phyloP scores from a whole-genome alignment of 2,888 invertebrate species.

The Drosophila aldrichi region DNA sequence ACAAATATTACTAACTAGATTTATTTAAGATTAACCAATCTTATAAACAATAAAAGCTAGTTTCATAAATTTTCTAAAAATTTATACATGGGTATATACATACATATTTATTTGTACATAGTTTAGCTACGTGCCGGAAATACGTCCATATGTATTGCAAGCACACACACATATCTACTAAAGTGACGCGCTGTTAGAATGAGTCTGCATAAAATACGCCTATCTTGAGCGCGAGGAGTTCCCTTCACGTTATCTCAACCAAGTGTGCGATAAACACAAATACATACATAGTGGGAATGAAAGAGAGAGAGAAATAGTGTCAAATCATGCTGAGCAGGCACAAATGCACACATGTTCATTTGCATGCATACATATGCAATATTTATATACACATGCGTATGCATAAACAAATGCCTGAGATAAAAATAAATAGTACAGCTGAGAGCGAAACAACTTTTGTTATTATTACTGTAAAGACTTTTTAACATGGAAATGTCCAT shows the following conservation, averaged over 20 bases:
- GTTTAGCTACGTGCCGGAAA: slow-evolving; percentile 2
- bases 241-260: slow-evolving; percentile 44
- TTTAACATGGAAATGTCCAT: slow-evolving; percentile 9
- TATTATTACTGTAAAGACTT: slow-evolving; percentile 38
- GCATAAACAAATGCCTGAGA: slow-evolving; percentile 21
- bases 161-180: not conserved
- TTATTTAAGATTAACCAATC: too few relatives aligned
- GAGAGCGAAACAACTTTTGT: slow-evolving; percentile 33
- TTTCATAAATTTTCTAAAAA: too few relatives aligned
- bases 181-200: slow-evolving; percentile 41
- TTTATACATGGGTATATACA: too few relatives aligned
- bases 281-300: slow-evolving; percentile 20
- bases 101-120: not conserved
- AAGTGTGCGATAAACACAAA: slow-evolving; percentile 56
- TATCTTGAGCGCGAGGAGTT: slow-evolving; percentile 45
- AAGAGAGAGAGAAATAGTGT: slow-evolving; percentile 53
- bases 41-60: too few relatives aligned
- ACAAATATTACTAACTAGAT: too few relatives aligned
- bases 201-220: slow-evolving; percentile 39
- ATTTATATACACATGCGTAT: slow-evolving; percentile 11
- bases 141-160: not conserved
- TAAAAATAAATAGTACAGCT: slow-evolving; percentile 12
- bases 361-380: slow-evolving; percentile 9
- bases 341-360: slow-evolving; percentile 39
- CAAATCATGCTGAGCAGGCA: slow-evolving; percentile 71